Base-by-base conservation (phyloP, 2,888 invertebrate species). In the Lasiommata megera region DNA sequence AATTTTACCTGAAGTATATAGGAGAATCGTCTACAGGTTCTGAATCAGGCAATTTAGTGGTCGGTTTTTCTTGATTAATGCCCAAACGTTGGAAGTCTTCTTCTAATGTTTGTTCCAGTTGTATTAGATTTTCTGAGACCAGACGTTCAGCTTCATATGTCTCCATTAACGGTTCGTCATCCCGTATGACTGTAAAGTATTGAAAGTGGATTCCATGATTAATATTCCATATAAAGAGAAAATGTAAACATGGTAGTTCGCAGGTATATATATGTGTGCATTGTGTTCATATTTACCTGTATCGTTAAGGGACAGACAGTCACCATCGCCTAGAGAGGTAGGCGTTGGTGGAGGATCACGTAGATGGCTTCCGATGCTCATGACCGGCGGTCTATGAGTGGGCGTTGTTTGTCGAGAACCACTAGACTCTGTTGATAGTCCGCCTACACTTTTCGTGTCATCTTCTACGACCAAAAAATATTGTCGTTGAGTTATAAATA, bases 371-470 rank as follows among this genome's bases (percentile, higher is more conserved):
- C 88, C 92, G 47, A 96, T 94, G 72, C 94, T 94, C 95, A 96
- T 95, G 11, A 96, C 94, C 0, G 96, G 96, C 16, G 94, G 94
- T 57, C 94, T 93, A 76, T 94, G 94, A 0, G 94, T 94, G 0
- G 95, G 94, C 0, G 94, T 94, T 23, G 91, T 93, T 65, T 94
- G 93, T 12, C 93, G 90, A 0, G 94, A 93, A 11, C 85, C 77
- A 28, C 86, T 74, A 8, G 87, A 80, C 8, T 84, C 87, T 14
- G 78, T 77, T 0, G 87, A 82, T 56, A 87, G 61, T 37, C 89
- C 77, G 67, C 87, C 73, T 61, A 90, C 58, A 63, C 83, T 81
- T 46, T 84, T 86, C 1, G 79, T 78, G 74, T 74, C 88, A 1
- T 80, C 90, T 57, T 81, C 86, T 90, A 11, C n/a, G n/a, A n/a